Conservation (phyloP, 2,888 invertebrate species). For the Eupithecia abbreviata region DNA sequence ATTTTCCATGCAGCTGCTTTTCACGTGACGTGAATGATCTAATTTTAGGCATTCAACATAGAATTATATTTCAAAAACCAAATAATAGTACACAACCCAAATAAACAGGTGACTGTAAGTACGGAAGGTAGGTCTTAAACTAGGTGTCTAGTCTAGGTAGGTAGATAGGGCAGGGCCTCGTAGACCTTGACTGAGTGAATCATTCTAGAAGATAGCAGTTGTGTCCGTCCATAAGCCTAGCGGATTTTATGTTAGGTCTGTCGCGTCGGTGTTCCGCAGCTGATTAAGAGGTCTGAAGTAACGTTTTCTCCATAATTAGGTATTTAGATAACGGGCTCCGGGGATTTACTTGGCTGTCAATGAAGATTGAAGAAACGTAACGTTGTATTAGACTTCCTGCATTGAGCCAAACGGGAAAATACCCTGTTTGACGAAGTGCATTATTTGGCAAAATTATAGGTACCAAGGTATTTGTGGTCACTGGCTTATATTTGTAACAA, state of each 20-base stretch:
- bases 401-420: not conserved
- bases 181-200: not conserved
- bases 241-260: not conserved
- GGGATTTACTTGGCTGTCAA: not conserved
- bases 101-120: not conserved
- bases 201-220: not conserved
- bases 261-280: not conserved
- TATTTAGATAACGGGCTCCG: not conserved
- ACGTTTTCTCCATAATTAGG: not conserved
- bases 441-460: not conserved
- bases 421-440: not conserved
- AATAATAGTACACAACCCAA: not conserved
- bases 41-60: not conserved
- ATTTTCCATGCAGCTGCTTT: not conserved
- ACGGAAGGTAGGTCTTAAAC: not conserved
- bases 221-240: conserved; percentile 2
- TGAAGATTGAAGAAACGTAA: not conserved
- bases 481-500: not conserved
- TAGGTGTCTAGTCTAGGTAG: not conserved
- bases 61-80: not conserved
- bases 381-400: not conserved
- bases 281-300: not conserved
- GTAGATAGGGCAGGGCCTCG: not conserved
- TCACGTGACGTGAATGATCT: conserved; percentile 9
- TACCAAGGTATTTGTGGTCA: not conserved